Conservation (phyloP, 2,113 vertebrate species). For the Ornithorhynchus anatinus region DNA sequence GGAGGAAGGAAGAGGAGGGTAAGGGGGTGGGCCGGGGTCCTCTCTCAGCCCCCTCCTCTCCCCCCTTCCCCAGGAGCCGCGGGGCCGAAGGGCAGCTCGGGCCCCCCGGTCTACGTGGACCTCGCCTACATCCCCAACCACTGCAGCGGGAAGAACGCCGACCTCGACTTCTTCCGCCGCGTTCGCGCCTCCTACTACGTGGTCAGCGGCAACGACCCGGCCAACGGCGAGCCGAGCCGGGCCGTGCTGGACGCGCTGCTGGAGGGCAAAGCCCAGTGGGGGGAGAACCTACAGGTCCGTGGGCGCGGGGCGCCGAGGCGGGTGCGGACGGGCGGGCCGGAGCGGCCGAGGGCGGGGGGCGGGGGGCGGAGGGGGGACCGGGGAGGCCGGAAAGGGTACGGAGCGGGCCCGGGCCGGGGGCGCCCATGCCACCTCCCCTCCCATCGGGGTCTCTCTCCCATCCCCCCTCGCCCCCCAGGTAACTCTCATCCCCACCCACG, state of each 20-base stretch:
- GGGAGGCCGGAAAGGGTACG: background rate
- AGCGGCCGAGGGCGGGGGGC: background rate
- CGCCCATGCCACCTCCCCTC: background rate
- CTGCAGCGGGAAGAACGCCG: constrained; percentile 95
- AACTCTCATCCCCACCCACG: constrained; percentile 96
- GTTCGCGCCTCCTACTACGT: constrained; percentile 94
- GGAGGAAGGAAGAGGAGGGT: background rate
- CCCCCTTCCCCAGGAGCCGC: constrained; percentile 64
- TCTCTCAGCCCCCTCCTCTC: constrained; percentile 4
- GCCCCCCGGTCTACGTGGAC: constrained; percentile 91
- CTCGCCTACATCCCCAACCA: constrained; percentile 98
- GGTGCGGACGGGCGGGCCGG: background rate
- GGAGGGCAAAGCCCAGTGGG: constrained; percentile 97
- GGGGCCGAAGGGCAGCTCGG: constrained; percentile 62
- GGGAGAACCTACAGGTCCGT: constrained; percentile 93
- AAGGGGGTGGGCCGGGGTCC: background rate
- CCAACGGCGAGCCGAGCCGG: constrained; percentile 88
- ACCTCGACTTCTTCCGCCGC: constrained; percentile 93
- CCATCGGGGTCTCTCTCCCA: background rate
- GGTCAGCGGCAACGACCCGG: constrained; percentile 91
- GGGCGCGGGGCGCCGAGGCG: background rate
- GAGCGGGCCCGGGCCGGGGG: background rate
- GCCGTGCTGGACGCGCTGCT: constrained; percentile 89
- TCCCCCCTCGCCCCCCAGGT: constrained; percentile 71
- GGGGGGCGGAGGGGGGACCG: background rate